A percentile compares a stretch with the other conserved stretches of the same genome.
These are phyloP conservation scores for Sebastes vulpes DNA, from an alignment of 2,797 vertebrate genomes.

Conservation along the genomic window DNA sequence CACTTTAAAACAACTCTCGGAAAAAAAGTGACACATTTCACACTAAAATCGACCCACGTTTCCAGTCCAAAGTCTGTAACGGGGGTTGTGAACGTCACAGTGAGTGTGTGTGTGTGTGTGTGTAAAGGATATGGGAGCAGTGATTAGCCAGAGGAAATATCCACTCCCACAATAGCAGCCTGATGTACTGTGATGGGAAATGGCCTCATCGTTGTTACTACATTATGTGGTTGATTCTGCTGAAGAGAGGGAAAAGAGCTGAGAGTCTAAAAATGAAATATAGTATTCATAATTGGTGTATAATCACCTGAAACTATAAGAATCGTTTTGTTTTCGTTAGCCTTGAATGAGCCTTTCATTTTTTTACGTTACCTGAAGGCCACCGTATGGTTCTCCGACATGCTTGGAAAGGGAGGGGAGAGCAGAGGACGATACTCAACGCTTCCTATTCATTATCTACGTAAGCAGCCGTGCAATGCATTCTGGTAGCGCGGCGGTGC, in stretches of 20 bases:
- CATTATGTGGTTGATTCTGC: slow-evolving; percentile 32
- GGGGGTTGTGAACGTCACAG: not conserved
- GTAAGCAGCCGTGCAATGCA: no score
- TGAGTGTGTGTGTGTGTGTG: not conserved
- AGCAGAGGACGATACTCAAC: no score
- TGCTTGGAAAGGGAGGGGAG: no score
- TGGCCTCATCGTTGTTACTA: slow-evolving; percentile 40
- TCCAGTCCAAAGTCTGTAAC: slow-evolving; percentile 17
- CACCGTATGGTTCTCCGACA: no score
- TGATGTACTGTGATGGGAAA: slow-evolving; percentile 50
- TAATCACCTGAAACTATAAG: no score
- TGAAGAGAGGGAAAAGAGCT: slow-evolving; percentile 2
- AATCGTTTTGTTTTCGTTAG: no score
- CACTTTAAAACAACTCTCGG: slow-evolving; percentile 14
- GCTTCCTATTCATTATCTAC: no score
- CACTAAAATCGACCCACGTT: slow-evolving; percentile 12
- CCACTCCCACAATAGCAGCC: slow-evolving; percentile 39
- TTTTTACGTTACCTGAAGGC: no score
- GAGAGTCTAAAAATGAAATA: not conserved
- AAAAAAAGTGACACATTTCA: slow-evolving; percentile 17
- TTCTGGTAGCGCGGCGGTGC: no score
- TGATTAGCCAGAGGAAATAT: slow-evolving; percentile 65
- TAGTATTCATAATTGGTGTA: no score
- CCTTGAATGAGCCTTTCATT: no score
- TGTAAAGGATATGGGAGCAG: slow-evolving; percentile 40